Evolutionary conservation across 2,888 invertebrate genomes (phyloP).

Genomic region (Amblyjoppa proteus): DNA sequence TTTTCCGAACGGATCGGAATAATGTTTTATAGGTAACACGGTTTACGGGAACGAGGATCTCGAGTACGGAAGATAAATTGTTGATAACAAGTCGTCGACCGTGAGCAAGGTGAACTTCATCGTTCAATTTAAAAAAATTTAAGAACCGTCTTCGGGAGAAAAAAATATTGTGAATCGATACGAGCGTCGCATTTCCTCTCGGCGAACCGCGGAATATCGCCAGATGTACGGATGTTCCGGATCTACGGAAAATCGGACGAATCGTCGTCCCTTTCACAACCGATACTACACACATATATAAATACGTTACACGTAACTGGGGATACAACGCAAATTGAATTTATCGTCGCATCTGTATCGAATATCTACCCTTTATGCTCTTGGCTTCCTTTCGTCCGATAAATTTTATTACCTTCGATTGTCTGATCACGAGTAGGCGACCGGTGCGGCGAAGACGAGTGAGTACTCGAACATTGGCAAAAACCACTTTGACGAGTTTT

Average conservation of each 20-base stretch:
- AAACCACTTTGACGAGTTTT: constrained; percentile 19
- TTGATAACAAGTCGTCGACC: neutral
- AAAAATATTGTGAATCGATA: constrained; percentile 22
- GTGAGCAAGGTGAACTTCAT: neutral
- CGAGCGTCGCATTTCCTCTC: constrained; percentile 1
- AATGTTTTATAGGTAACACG: neutral
- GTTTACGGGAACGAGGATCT: neutral
- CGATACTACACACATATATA: neutral
- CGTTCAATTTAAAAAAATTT: neutral
- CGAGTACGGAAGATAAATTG: neutral
- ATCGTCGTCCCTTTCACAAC: neutral
- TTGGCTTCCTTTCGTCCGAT: neutral
- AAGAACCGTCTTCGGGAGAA: neutral
- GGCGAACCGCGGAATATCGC: neutral
- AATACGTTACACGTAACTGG: neutral
- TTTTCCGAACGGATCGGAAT: neutral
- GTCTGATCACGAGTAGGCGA: constrained; percentile 14
- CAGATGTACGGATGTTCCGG: constrained; percentile 4
- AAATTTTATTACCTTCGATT: constrained; percentile 33
- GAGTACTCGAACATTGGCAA: neutral
- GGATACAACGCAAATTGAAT: neutral
- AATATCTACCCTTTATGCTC: constrained; percentile 19
- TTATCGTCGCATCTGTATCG: constrained; percentile 25
- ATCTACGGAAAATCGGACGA: constrained; percentile 18
- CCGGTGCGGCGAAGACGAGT: neutral